Evolutionary conservation across 2,797 vertebrate species (phyloP).

Genomic region (Microchirus variegatus): DNA sequence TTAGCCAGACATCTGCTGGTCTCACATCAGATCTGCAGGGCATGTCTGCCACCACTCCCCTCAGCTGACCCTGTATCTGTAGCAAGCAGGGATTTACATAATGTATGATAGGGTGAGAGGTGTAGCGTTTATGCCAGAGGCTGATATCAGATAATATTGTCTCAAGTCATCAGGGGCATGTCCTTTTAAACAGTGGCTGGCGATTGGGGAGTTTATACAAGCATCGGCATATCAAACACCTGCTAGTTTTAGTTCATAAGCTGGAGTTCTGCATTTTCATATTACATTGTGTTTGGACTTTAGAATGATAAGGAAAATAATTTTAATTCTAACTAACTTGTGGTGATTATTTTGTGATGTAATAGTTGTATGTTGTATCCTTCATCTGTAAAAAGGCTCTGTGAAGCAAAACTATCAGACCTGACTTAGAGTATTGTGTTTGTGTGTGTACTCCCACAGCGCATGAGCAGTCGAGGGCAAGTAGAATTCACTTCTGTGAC

Average conservation of each 20-base stretch:
- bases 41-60: constrained; percentile 34
- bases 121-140: constrained; percentile 38
- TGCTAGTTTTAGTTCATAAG: constrained; percentile 1
- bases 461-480: too few species aligned
- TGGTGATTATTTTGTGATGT: too few species aligned
- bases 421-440: too few species aligned
- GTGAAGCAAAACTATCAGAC: too few species aligned
- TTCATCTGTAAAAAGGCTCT: too few species aligned
- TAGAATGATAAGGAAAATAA: too few species aligned
- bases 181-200: constrained; percentile 39
- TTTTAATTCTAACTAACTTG: too few species aligned
- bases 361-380: too few species aligned
- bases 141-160: constrained; percentile 53
- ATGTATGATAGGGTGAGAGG: constrained; percentile 42
- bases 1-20: constrained; percentile 64
- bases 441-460: too few species aligned
- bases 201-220: constrained; percentile 25
- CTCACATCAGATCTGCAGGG: constrained; percentile 55
- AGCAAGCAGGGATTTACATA: constrained; percentile 60
- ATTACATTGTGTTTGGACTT: constrained; percentile 1
- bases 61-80: constrained; percentile 51
- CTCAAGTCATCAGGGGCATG: constrained; percentile 36
- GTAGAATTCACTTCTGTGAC: too few species aligned
- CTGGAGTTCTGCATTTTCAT: not conserved
- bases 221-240: constrained; percentile 29